A percentile compares a stretch with the other conserved stretches of the same genome.
Conservation (phyloP, 1,140 invertebrate genomes). For the Lasaia peninsularis region DNA sequence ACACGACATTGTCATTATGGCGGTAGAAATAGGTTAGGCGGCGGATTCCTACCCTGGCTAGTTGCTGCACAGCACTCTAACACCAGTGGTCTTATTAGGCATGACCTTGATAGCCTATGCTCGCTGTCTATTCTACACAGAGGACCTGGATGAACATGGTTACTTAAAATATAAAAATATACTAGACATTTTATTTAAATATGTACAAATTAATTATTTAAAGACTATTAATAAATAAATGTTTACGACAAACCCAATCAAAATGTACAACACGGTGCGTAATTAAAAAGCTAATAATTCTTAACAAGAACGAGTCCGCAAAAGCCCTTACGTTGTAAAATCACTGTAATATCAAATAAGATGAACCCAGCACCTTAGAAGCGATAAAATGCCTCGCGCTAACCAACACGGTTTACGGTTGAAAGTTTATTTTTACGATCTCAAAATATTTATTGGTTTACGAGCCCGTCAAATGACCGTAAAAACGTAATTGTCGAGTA, state of each 20-base stretch:
- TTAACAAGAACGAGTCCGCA: not conserved
- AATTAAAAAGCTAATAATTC: not conserved
- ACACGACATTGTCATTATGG: too few species aligned
- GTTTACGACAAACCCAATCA: not conserved
- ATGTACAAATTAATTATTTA: too few species aligned
- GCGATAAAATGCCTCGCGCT: constrained; percentile 13
- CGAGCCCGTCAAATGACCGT: constrained; percentile 9
- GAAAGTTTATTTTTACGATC: constrained; percentile 11
- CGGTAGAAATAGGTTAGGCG: too few species aligned
- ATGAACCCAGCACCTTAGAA: constrained; percentile 10
- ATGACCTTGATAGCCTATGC: too few species aligned
- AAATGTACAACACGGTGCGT: not conserved
- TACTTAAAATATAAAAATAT: too few species aligned
- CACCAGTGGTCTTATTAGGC: too few species aligned
- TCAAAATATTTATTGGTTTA: constrained; percentile 18
- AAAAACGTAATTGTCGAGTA: constrained; percentile 3
- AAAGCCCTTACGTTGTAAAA: not conserved
- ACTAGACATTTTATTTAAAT: too few species aligned
- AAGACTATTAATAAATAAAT: too few species aligned
- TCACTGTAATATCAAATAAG: constrained; percentile 17
- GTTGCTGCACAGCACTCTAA: too few species aligned
- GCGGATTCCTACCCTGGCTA: too few species aligned
- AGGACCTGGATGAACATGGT: too few species aligned
- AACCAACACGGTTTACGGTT: constrained; percentile 4
- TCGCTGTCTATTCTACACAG: too few species aligned